These are phyloP conservation scores for Raja brachyura DNA, from an alignment of 2,113 vertebrate species.

Conservation along the genomic window DNA sequence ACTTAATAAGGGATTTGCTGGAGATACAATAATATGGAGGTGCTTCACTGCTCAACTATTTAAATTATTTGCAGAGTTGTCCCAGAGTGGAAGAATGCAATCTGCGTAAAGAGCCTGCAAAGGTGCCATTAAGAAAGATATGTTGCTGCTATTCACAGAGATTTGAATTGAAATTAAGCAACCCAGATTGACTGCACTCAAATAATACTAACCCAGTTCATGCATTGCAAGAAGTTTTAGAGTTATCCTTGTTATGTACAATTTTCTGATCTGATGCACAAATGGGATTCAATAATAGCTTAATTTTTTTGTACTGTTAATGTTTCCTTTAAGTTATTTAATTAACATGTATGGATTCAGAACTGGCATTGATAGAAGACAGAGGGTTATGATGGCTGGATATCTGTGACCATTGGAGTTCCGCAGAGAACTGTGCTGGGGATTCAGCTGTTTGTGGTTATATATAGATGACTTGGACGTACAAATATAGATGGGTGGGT, in stretches of 20 bases:
- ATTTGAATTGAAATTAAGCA: not conserved
- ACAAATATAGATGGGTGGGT: too few relatives aligned
- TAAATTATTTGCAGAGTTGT: not conserved
- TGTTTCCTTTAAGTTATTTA: not conserved
- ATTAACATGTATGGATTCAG: too few relatives aligned
- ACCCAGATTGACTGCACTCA: not conserved
- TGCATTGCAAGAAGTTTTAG: not conserved
- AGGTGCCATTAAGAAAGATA: not conserved
- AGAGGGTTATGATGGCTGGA: too few relatives aligned
- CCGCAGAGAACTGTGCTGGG: too few relatives aligned
- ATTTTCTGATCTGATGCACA: not conserved
- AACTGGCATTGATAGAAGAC: too few relatives aligned
- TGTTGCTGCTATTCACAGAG: not conserved
- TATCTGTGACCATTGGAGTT: too few relatives aligned
- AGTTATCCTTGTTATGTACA: not conserved
- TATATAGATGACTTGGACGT: too few relatives aligned
- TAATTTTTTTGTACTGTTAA: not conserved
- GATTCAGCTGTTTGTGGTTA: too few relatives aligned
- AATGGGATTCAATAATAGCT: not conserved
- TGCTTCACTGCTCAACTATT: not conserved
- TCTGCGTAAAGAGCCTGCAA: not conserved
- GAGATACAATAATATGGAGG: not conserved
- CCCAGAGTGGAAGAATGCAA: not conserved
- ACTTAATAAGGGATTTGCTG: not conserved
- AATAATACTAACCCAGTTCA: not conserved